phyloP scores from a whole-genome alignment of 2,113 vertebrate genomes.

The Clarias magur region DNA sequence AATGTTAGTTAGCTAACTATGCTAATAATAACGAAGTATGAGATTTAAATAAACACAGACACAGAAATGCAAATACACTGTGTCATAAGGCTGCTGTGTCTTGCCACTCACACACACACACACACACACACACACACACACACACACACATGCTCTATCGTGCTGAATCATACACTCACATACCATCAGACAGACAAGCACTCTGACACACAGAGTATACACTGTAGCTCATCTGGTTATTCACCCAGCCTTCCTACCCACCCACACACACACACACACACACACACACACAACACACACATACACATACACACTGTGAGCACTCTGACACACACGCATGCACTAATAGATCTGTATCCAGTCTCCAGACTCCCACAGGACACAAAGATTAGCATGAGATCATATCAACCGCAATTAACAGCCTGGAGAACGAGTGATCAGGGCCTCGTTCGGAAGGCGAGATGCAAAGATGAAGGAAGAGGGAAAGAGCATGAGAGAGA shows the following conservation, averaged over 20 bases:
- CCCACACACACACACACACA: background rate
- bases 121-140: background rate
- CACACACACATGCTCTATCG: background rate
- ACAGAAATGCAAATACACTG: background rate
- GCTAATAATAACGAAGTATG: background rate
- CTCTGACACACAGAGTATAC: background rate
- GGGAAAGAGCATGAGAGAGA: background rate
- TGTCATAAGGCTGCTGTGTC: background rate
- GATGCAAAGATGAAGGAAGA: background rate
- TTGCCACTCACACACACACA: no score
- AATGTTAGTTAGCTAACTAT: background rate
- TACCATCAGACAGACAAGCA: background rate
- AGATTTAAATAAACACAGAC: background rate
- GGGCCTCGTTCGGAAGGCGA: background rate
- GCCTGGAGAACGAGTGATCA: background rate
- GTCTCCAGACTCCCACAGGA: constrained; percentile 30
- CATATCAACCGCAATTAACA: constrained; percentile 25
- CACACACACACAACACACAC: constrained; percentile 18
- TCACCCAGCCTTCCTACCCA: background rate
- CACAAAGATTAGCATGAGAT: constrained; percentile 30
- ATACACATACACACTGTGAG: background rate
- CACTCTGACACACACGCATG: background rate
- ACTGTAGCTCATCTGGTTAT: background rate
- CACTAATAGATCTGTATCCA: constrained; percentile 23
- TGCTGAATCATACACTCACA: constrained; percentile 9